These are phyloP conservation scores for Microplitis manilae DNA, from an alignment of 2,888 invertebrate genomes.

Conservation along the genomic window DNA sequence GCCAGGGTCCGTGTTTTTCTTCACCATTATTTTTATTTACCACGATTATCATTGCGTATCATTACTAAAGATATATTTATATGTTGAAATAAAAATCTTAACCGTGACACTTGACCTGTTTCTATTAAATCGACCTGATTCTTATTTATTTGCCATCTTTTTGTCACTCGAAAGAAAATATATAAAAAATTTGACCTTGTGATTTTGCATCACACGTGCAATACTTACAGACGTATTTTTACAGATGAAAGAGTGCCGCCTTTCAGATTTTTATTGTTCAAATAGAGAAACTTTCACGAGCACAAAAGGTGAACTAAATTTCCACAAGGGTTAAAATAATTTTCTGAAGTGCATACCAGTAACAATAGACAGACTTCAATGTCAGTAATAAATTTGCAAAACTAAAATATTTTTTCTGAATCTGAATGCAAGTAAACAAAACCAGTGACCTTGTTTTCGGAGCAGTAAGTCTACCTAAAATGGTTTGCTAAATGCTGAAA, in stretches of 20 bases:
- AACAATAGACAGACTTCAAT: neutral
- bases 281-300: constrained; percentile 7
- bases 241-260: neutral
- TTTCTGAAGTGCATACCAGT: neutral
- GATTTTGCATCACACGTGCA: neutral
- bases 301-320: constrained; percentile 9
- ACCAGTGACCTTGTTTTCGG: constrained; percentile 59
- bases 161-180: neutral
- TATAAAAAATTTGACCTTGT: neutral
- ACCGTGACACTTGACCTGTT: neutral
- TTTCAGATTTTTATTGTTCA: neutral
- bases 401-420: neutral
- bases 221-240: neutral
- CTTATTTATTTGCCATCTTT: neutral
- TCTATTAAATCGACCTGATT: neutral
- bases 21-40: constrained; percentile 1
- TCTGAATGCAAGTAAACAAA: constrained; percentile 14
- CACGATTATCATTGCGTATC: neutral
- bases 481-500: neutral
- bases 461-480: neutral
- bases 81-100: neutral
- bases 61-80: neutral
- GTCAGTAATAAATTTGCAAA: constrained; percentile 19
- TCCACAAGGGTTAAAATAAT: constrained; percentile 11
- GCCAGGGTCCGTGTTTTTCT: constrained; percentile 47